A percentile compares a stretch with the other conserved stretches of the same genome.
Evolutionary conservation across 2,888 invertebrate species (phyloP).

Genomic region (Spodoptera exigua): DNA sequence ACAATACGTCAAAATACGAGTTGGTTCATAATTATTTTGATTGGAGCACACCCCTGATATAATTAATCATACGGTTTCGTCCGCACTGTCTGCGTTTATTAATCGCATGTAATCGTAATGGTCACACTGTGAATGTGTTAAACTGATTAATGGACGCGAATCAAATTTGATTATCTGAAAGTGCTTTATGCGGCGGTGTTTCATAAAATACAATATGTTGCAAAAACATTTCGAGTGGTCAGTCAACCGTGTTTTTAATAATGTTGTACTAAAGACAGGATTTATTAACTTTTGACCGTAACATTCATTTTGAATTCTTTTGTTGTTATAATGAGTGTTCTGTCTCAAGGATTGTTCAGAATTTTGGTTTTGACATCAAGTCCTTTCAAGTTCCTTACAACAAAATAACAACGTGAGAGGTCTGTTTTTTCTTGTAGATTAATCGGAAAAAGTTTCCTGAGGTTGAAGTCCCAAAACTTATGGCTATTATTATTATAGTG

Average conservation of each 20-base stretch:
- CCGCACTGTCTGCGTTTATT: constrained; percentile 73
- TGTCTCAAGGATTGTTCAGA: constrained; percentile 14
- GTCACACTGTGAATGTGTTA: constrained; percentile 80
- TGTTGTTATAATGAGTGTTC: constrained; percentile 51
- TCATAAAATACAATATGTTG: constrained; percentile 58
- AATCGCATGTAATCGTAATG: constrained; percentile 78
- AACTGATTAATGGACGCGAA: constrained; percentile 84
- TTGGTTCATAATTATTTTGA: constrained; percentile 76
- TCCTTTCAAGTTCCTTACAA: constrained; percentile 3
- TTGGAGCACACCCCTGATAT: constrained; percentile 67
- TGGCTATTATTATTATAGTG: too few species aligned
- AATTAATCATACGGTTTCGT: constrained; percentile 82
- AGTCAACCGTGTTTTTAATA: constrained; percentile 67
- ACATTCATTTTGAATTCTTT: constrained; percentile 60
- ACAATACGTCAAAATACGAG: constrained; percentile 61
- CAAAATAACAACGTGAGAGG: not conserved
- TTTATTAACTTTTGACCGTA: constrained; percentile 76
- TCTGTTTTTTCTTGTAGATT: too few species aligned
- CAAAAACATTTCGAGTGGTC: constrained; percentile 63
- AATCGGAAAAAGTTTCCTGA: too few species aligned
- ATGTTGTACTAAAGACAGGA: constrained; percentile 70
- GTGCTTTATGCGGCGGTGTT: constrained; percentile 64
- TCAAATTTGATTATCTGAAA: constrained; percentile 83
- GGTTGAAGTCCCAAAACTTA: too few species aligned
- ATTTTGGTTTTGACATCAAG: constrained; percentile 8